Conservation (phyloP, 2,797 vertebrate genomes). For the Hoplostethus mediterraneus region DNA sequence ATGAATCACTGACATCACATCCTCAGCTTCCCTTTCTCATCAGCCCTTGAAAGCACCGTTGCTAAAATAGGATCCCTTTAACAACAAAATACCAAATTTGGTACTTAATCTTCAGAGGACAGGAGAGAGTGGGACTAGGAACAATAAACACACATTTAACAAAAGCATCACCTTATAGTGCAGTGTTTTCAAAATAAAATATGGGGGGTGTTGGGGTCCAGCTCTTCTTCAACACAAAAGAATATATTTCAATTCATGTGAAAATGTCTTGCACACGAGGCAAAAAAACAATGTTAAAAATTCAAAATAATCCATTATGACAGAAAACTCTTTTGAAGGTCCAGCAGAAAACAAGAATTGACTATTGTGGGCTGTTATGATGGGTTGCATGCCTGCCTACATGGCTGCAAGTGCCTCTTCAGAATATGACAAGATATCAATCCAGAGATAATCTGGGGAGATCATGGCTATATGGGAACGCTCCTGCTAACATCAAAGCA, state of each 20-base stretch:
- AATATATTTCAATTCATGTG: background rate
- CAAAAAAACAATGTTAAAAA: background rate
- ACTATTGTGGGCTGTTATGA: background rate
- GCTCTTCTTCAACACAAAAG: background rate
- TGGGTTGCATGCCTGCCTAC: background rate
- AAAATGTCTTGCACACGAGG: background rate
- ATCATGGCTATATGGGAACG: background rate
- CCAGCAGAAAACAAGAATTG: background rate
- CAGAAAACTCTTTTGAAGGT: background rate
- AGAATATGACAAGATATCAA: slow-evolving; percentile 22
- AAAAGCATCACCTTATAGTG: slow-evolving; percentile 1
- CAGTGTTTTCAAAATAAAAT: background rate
- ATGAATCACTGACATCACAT: slow-evolving; percentile 54
- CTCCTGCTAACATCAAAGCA: slow-evolving; percentile 13
- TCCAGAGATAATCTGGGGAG: slow-evolving; percentile 11
- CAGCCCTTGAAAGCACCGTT: slow-evolving; percentile 40
- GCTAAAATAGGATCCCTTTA: slow-evolving; percentile 46
- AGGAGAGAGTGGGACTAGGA: slow-evolving; percentile 9
- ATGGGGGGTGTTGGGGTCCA: background rate
- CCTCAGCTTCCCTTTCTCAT: slow-evolving; percentile 50
- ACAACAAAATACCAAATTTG: slow-evolving; percentile 45
- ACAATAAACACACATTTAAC: background rate
- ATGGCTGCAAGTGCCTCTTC: slow-evolving; percentile 7
- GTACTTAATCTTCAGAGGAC: slow-evolving; percentile 37
- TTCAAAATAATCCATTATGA: background rate